A percentile compares a stretch with the other conserved stretches of the same genome.
Evolutionary conservation across 1,140 invertebrate species (phyloP).

Genomic region (Ectropis grisescens): DNA sequence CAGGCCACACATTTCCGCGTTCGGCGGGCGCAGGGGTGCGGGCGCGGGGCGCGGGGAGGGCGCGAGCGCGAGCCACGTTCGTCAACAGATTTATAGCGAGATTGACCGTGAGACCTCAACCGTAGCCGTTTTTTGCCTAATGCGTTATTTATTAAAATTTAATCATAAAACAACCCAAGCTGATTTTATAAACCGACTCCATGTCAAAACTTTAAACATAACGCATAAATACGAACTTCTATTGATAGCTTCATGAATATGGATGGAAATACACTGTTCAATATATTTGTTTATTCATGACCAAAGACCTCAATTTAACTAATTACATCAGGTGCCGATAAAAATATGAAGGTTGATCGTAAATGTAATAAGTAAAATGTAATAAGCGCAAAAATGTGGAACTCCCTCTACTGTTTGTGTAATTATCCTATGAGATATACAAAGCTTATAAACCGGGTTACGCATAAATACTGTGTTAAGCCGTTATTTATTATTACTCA

Average conservation of each 20-base stretch:
- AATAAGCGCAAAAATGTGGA: no score
- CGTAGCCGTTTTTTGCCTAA: slow-evolving; percentile 62
- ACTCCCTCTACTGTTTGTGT: no score
- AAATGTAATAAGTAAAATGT: no score
- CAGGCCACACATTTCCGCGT: slow-evolving; percentile 31
- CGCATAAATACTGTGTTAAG: no score
- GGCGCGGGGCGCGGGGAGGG: slow-evolving; percentile 4
- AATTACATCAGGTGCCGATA: slow-evolving; percentile 17
- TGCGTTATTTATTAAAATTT: slow-evolving; percentile 66
- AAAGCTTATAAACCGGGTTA: no score
- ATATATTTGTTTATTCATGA: slow-evolving; percentile 27
- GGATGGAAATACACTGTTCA: slow-evolving; percentile 16
- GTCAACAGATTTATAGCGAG: slow-evolving; percentile 58
- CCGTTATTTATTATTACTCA: no score
- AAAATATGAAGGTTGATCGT: slow-evolving; percentile 8
- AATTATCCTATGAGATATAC: no score
- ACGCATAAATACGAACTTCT: slow-evolving; percentile 32
- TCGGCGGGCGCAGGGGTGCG: slow-evolving; percentile 2
- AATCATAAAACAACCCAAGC: slow-evolving; percentile 49
- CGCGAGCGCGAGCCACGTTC: slow-evolving; percentile 16
- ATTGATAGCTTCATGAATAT: slow-evolving; percentile 40
- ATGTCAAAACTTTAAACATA: slow-evolving; percentile 39
- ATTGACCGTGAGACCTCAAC: slow-evolving; percentile 62
- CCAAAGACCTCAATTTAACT: slow-evolving; percentile 24
- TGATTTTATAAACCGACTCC: slow-evolving; percentile 34